Evolutionary conservation across 2,113 vertebrate genomes (phyloP), one percentile per base, ranked within the genome.

Genomic region (Podarcis raffonei): DNA sequence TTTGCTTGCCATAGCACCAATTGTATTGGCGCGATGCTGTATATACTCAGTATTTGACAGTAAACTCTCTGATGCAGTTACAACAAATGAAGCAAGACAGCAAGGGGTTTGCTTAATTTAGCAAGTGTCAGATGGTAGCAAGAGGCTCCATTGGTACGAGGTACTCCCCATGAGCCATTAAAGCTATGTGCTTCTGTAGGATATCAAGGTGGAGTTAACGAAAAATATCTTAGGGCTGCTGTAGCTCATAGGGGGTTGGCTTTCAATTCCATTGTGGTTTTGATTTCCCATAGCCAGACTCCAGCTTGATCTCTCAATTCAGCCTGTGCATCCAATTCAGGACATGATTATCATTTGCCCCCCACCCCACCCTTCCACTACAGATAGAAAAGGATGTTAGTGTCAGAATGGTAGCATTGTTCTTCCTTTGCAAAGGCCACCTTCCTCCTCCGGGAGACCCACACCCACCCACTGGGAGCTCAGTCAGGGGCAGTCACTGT

Each of bases 401-500:
- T 53, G 76, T 87, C 90, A 90, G 83, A 94, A 80, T 3, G 79
- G 95, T 88, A 92, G 83, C 32, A 2, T 90, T 81, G 30, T 65
- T 91, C 69, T 32, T 68, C 35, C 87, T 83, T 90, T 89, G 87
- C 85, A 88, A 88, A 92, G 71, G 69, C 87, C 87, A 89, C 89
- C 32, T 39, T 37, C 53, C 5, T 59, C 53, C 25, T 30, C 86
- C 30, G 27, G n/a, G 42, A 81, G 20, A 57, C 13, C 16, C 27
- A 2, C 18, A 15, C 39, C 27, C 20, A 32, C 0, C 9, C 0
- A 68, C 89, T 84, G 79, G 82, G 88, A 48, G 16, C 68, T 91
- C 81, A 69, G 48, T 5, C 82, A 91, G 91, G 93, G 87, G 81
- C 66, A 78, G 83, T 72, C 72, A 57, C 84, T 37, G 30, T 59